Evolutionary conservation across 2,888 invertebrate genomes (phyloP), one percentile per base, ranked within the genome.

Genomic region (Tetragonisca angustula): DNA sequence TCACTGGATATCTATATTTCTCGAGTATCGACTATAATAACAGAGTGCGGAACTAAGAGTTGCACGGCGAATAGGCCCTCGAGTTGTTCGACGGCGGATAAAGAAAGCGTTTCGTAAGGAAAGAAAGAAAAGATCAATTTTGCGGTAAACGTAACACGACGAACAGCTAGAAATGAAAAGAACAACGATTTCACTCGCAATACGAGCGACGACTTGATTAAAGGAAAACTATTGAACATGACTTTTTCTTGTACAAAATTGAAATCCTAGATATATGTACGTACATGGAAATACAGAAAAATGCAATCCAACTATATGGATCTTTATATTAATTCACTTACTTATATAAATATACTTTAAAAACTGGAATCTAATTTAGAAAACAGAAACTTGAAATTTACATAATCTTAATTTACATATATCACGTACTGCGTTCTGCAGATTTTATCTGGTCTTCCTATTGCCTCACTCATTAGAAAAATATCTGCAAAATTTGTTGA

Each of bases 21-120:
- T 69, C 56, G 74, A 43, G 65, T 71, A 82, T 82, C 43, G 52
- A 71, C 59, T 71, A 65, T 82, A 82, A 82, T 75, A 70, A 80
- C 61, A 67, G 82, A 75, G 75, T 71, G 54, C 15, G 27, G 19
- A 67, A 27, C 52, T 19, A 62, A 32, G 61, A 59, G 50, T 67
- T 71, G 61, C 50, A 67, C 54, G 75, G 67, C 36, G 81, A 80
- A 73, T 82, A 80, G 74, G 76, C 76, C 76, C 65, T 50, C 50
- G 27, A 64, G 49, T 70, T 70, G 36, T 27, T 72, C 59, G 52
- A 75, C 43, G 54, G 15, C 24, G 75, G 50, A 50, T 27, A 32
- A 52, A 76, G 52, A 68, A 80, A 85, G 56, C 54, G 70, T 64
- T 78, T 56, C 59, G 27, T 21, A 36, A 36, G 24, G 17, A 36